Base-by-base conservation (phyloP, 1,140 invertebrate genomes). In the Listronotus oregonensis region DNA sequence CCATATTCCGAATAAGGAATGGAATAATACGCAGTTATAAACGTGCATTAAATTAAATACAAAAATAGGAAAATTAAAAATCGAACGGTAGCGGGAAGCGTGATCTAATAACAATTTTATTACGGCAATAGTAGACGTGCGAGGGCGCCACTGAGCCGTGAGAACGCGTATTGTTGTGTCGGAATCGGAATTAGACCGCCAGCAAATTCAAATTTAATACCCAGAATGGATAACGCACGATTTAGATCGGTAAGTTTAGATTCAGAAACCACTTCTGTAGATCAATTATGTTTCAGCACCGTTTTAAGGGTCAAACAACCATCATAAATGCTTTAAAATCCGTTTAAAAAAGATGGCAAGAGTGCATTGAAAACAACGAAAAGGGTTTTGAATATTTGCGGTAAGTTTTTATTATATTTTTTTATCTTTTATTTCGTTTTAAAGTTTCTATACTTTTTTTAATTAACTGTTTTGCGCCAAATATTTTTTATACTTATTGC, bases 31-130 rank as follows among this genome's bases (percentile, higher is more conserved):
- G 40, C 8, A 15, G 14, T 15, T 15, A 49, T 49, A 6, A 18
- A 49, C 21, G 21, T 27, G 21, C 5, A 54, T n/a, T 27, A 9
- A 49, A 49, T 12, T 15, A 27, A 21, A 21, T 18, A 21, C 46
- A 27, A 18, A 49, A 21, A 49, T 18, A 17, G 46, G 46, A 15
- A 49, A 49, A 49, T 39, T 54, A 34, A 37, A 59, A 59, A 59
- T n/a, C 14, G 14, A 43, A 14, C 56, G 44, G 56, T 59, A 59
- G 56, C 56, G 27, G 14, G 40, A 59, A 59, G 56, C 56, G 56
- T 59, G 56, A 59, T 49, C 44, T 59, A 59, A 59, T 59, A 59
- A 59, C 47, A 59, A 59, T 59, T 59, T 59, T 59, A 47, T 47
- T 59, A 37, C 56, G 34, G 44, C 27, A 59, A 59, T 59, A 43